phyloP scores from a whole-genome alignment of 2,113 vertebrate genomes.

The Mungos mungo region DNA sequence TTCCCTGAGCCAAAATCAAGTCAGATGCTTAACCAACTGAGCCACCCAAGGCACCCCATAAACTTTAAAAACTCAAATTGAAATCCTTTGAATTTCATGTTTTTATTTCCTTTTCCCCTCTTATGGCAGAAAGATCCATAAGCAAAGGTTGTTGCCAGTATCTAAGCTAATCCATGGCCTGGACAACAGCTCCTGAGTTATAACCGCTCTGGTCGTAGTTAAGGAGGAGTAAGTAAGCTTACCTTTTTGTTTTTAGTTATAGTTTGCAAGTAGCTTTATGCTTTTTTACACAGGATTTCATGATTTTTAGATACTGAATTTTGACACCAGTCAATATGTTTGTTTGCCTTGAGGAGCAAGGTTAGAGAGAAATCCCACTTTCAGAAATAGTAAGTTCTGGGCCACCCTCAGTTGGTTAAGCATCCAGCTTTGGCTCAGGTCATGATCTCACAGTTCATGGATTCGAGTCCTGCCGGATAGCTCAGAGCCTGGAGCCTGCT shows the following conservation, averaged over 20 bases:
- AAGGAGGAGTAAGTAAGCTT: neutral
- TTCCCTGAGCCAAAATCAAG: too few species aligned
- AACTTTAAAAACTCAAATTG: neutral
- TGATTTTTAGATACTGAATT: neutral
- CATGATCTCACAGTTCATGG: too few species aligned
- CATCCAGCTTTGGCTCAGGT: too few species aligned
- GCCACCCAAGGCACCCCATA: too few species aligned
- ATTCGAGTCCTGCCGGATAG: too few species aligned
- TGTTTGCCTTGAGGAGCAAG: neutral
- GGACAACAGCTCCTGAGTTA: neutral
- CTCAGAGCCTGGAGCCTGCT: too few species aligned
- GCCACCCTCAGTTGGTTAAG: too few species aligned
- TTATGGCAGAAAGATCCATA: neutral
- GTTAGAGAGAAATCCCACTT: neutral
- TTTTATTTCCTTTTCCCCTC: constrained; percentile 22
- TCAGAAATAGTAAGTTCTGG: neutral
- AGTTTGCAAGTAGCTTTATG: neutral
- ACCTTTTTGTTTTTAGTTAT: neutral
- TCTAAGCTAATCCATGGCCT: neutral
- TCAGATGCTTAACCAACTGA: too few species aligned
- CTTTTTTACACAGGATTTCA: neutral
- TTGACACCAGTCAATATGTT: neutral
- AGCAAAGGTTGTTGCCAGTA: neutral
- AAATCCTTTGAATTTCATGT: neutral
- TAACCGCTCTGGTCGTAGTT: neutral